Percentiles rank a stretch among this genome's conserved stretches.
phyloP scores from a whole-genome alignment of 1,140 invertebrate species.

The Coelopa frigida region DNA sequence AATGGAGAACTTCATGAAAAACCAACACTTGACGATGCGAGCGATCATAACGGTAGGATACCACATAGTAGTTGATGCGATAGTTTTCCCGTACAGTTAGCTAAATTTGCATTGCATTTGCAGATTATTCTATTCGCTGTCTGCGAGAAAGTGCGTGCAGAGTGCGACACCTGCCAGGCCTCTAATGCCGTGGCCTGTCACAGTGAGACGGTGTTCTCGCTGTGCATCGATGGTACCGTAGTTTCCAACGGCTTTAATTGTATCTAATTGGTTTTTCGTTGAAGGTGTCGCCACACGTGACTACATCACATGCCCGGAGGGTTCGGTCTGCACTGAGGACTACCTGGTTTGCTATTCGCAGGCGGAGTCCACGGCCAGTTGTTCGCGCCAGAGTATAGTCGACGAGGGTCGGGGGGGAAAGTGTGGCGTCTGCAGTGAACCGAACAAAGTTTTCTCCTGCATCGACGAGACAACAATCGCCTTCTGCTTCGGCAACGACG shows the following conservation, averaged over 20 bases:
- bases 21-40: too few species aligned
- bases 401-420: too few species aligned
- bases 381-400: too few species aligned
- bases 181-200: constrained; percentile 5
- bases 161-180: neutral
- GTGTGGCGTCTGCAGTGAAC: constrained; percentile 4
- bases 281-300: neutral
- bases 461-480: constrained; percentile 6
- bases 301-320: constrained; percentile 1
- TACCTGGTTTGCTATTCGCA: neutral
- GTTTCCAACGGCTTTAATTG: too few species aligned
- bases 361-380: neutral
- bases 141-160: too few species aligned
- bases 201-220: constrained; percentile 1
- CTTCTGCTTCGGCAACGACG: constrained; percentile 5
- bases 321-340: neutral
- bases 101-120: too few species aligned
- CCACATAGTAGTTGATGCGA: too few species aligned
- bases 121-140: too few species aligned
- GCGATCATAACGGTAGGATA: too few species aligned
- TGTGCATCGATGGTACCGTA: constrained; percentile 5
- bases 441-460: constrained; percentile 6
- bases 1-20: too few species aligned
- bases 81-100: too few species aligned
- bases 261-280: neutral